phyloP scores from a whole-genome alignment of 64 coral and sea anemone species.

The Montipora cactus region DNA sequence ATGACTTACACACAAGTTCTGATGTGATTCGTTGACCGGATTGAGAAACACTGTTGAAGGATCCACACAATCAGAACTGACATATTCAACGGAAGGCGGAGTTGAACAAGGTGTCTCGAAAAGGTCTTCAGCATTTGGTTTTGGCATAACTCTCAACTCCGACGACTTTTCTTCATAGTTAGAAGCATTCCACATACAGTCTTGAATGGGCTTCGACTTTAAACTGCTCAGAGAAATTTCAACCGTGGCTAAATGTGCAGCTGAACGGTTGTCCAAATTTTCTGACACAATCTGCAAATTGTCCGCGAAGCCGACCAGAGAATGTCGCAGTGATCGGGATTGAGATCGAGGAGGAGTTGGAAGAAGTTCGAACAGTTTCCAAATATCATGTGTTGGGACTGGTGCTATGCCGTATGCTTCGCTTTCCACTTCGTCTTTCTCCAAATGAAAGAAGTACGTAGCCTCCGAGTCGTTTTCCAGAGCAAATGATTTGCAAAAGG shows the following conservation, averaged over 20 bases:
- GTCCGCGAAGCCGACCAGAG: constrained; percentile 73
- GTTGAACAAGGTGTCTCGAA: constrained; percentile 98
- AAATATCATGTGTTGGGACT: constrained; percentile 91
- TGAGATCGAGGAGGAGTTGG: constrained; percentile 90
- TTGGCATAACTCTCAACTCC: constrained; percentile 62
- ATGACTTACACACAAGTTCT: constrained; percentile 68
- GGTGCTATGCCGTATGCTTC: constrained; percentile 59
- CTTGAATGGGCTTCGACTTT: constrained; percentile 98
- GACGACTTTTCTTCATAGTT: constrained; percentile 42
- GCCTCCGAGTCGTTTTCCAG: constrained; percentile 84
- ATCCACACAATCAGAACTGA: constrained; percentile 95
- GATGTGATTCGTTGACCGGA: constrained; percentile 90
- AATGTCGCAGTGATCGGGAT: constrained; percentile 53
- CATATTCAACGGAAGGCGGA: constrained; percentile 93
- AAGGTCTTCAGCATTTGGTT: constrained; percentile 64
- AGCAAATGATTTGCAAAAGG: constrained; percentile 78
- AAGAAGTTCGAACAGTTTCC: constrained; percentile 94
- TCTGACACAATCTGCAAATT: constrained; percentile 94
- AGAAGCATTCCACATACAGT: constrained; percentile 97
- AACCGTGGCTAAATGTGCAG: constrained; percentile 45
- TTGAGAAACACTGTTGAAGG: constrained; percentile 95
- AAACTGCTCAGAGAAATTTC: constrained; percentile 65
- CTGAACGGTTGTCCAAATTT: constrained; percentile 72
- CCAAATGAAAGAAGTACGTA: constrained; percentile 83
- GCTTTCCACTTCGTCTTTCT: constrained; percentile 48